Percentiles rank a stretch among this genome's conserved stretches.
Evolutionary conservation across 2,113 vertebrate genomes (phyloP).

Genomic region (Cyphomyrus plagiostoma): DNA sequence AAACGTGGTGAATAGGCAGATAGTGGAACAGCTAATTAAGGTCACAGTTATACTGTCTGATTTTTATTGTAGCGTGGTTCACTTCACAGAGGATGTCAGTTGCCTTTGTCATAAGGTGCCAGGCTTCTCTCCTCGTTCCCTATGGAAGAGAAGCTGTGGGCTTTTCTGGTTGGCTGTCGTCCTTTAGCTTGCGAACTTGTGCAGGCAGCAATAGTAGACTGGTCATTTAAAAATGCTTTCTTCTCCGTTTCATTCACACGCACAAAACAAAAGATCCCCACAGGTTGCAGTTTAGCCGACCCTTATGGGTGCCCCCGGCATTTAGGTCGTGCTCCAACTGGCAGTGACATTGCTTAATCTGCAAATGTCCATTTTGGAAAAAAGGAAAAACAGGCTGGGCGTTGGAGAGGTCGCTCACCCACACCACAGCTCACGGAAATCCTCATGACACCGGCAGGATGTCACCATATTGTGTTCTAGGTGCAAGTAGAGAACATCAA

Average conservation of each 20-base stretch:
- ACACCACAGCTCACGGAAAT: slow-evolving; percentile 13
- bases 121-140: too few species aligned
- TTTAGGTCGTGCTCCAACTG: not conserved
- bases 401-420: slow-evolving; percentile 14
- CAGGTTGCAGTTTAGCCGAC: not conserved
- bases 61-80: not conserved
- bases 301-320: not conserved
- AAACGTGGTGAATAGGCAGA: not conserved
- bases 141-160: too few species aligned
- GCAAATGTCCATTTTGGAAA: not conserved
- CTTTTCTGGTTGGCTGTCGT: not conserved
- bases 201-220: not conserved
- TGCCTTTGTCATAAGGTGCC: not conserved
- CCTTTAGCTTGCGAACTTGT: not conserved
- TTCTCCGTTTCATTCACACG: not conserved
- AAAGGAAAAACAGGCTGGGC: not conserved
- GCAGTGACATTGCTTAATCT: not conserved
- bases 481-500: slow-evolving; percentile 12
- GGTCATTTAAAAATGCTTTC: not conserved
- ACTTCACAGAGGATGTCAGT: not conserved
- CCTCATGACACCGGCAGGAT: slow-evolving; percentile 13
- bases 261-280: not conserved
- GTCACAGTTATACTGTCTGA: not conserved
- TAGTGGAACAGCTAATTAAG: not conserved
- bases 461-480: slow-evolving; percentile 24